Conservation (phyloP, 2,113 vertebrate species). For the Archilochus colubris region DNA sequence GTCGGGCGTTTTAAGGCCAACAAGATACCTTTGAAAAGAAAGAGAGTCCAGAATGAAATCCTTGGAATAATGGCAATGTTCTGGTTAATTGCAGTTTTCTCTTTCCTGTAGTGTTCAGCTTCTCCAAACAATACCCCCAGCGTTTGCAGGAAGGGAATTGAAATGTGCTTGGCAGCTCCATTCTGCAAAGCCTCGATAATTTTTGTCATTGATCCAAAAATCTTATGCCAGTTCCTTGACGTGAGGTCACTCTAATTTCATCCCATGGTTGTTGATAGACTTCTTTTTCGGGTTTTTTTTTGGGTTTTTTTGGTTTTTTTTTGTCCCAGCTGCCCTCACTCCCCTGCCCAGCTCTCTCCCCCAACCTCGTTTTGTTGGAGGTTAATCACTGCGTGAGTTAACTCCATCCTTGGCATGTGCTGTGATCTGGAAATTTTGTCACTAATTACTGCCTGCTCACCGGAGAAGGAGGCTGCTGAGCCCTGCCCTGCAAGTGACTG, state of each 20-base stretch:
- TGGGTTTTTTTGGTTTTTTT: background rate
- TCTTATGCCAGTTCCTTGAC: background rate
- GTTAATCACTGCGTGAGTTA: background rate
- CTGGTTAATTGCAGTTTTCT: background rate
- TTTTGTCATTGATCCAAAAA: constrained; percentile 44
- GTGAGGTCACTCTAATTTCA: constrained; percentile 1
- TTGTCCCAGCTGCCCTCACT: background rate
- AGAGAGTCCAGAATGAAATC: background rate
- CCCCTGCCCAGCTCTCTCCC: background rate
- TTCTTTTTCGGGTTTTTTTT: too few species aligned
- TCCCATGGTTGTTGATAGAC: background rate
- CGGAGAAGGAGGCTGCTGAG: background rate
- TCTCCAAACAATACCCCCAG: background rate
- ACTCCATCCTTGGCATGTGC: background rate
- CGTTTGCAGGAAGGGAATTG: background rate
- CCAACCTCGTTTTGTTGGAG: background rate
- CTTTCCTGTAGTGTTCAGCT: background rate
- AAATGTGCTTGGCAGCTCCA: background rate
- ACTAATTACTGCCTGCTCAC: background rate
- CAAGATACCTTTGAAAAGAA: background rate
- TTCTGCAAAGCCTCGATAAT: constrained; percentile 6
- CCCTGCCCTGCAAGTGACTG: background rate
- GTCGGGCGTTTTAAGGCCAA: background rate
- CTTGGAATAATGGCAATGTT: background rate
- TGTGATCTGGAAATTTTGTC: constrained; percentile 6